Evolutionary conservation across 2,888 invertebrate species (phyloP), one percentile per base, ranked within the genome.

Genomic region (Ramazzottius varieornatus): DNA sequence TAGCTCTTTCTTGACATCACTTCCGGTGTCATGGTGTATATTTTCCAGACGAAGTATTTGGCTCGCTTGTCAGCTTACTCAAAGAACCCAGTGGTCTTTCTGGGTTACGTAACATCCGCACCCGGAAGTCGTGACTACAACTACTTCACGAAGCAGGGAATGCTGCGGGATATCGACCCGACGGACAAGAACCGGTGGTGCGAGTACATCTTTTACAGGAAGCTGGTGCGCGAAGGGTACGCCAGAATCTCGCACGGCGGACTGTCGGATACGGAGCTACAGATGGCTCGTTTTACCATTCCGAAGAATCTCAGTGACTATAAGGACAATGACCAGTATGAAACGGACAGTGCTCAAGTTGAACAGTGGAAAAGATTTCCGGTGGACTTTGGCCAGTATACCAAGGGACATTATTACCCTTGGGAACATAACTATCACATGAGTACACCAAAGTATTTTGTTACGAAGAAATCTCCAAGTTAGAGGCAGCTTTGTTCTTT

Each of bases 81-180:
- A 33, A 2, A 16, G 68, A 68, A n/a, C 72, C 74, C 75, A n/a
- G 73, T 73, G 1, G 71, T 76, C 24, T 76, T 76, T 67, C 70
- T 76, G 65, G 76, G 76, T 1, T 76, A 76, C 68, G 73, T 76
- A 65, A 76, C 76, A n/a, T 76, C 76, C 0, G 67, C 69, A n/a
- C 76, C 76, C 1, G 69, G 69, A 2, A 75, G 74, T 66, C 68
- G 71, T 1, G 75, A 76, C 66, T 76, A 76, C 68, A 20, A 65
- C 1, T 67, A 70, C 63, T 69, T 76, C 46, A 69, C 72, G 1
- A 68, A 68, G 8, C 33, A 66, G 34, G 76, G 76, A 2, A 68
- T 71, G 34, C 71, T 75, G 32, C 72, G 72, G 63, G 76, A 76
- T 69, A 76, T 76, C 65, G 76, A 76, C 68, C 67, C 68, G 1